Evolutionary conservation across 2,113 vertebrate species (phyloP), one percentile per base, ranked within the genome.

Genomic region (Alosa alosa): DNA sequence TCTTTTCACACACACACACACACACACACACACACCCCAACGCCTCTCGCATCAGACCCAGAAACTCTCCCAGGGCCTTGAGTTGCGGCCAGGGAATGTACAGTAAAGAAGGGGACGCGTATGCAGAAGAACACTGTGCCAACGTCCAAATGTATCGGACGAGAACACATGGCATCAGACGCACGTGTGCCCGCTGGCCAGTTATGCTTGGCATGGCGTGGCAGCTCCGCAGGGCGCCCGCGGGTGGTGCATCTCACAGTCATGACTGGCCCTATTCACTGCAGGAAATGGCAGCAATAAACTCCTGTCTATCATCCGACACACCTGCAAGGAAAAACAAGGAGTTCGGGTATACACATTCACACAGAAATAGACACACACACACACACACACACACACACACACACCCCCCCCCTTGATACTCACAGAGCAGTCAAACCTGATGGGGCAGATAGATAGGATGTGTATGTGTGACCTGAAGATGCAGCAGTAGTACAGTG

Each of bases 191-290:
- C 89, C 86, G 84, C 82, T 8, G 84, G 81, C 10, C 82, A 86
- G 87, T 88, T 88, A 88, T 90, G 84, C 85, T 89, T 90, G 87
- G 85, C 82, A 88, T 87, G 82, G 82, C 64, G 45, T 86, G 81
- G 83, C 81, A 86, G 86, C 47, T 50, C 57, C 87, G 81, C 39
- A 82, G 60, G 64, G 17, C n/a, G 84, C 45, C 47, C 4, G 55
- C 17, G 83, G 84, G 81, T 60, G 84, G 72, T 22, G 75, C 68
- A 36, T 68, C 49, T 45, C 31, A 57, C n/a, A 83, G 72, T 83
- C 60, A 87, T 55, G 86, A 64, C 78, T 81, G 39, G 84, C 83
- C 82, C 82, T 68, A 83, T 85, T 91, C 88, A 89, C 81, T 18
- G 17, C 75, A 11, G 50, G 52, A n/a, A 45, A 44, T 36, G 50